Base-by-base conservation (phyloP, 2,888 invertebrate genomes). In the Thysanoteuthis rhombus region DNA sequence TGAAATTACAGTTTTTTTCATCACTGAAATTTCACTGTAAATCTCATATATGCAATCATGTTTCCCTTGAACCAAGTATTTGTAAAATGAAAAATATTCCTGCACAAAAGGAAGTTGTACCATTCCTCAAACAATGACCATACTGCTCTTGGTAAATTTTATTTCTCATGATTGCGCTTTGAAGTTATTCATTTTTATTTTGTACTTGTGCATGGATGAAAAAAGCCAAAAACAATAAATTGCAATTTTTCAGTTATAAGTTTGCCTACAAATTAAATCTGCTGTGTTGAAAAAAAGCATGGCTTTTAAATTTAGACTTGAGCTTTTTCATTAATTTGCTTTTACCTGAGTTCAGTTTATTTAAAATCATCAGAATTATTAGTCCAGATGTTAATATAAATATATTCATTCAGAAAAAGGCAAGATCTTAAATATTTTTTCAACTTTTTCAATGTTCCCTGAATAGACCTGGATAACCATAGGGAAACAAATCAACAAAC, bases 221-320 rank as follows among this genome's bases (percentile, higher is more conserved):
- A 75, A 36, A 75, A 75, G 75, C 75, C 75, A 75, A 58, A 58
- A 58, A 32, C 58, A 58, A 25, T 58, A 58, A 75, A n/a, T 75
- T 75, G 75, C 75, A 75, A 75, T 75, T 75, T 75, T 75, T 75
- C 75, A 75, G n/a, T 75, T 75, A 75, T 75, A 75, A 75, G 75
- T 75, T 75, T 75, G 75, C 36, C 19, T 75, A n/a, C 2, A 75
- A 75, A 75, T 75, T 8, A 75, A 75, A 75, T 75, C 75, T 75
- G n/a, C 75, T 75, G n/a, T 75, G 12, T 75, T 25, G 25, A 75
- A 36, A n/a, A 75, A 75, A 75, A 36, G 36, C n/a, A 16, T 75
- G 75, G 75, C 75, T 36, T 75, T 75, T 75, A 75, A 75, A 75
- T 75, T 75, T 75, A 75, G 58, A 58, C 32, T 32, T 58, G 58